phyloP scores from a whole-genome alignment of 2,797 vertebrate genomes.

The Phaenicophaeus curvirostris region DNA sequence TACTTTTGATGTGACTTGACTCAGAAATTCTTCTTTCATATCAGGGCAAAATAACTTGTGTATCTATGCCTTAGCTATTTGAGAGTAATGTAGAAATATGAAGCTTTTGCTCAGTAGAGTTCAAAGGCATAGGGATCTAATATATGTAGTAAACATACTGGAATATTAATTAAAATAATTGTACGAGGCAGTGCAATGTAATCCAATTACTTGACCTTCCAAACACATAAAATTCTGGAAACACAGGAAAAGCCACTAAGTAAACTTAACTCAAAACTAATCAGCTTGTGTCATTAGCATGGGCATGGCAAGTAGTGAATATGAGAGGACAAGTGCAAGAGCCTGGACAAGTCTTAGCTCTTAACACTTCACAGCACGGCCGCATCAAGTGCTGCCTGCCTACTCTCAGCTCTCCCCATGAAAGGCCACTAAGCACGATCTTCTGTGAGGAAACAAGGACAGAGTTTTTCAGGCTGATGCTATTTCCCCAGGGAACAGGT shows the following conservation, averaged over 20 bases:
- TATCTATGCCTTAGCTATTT: neutral
- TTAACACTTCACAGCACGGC: accelerated
- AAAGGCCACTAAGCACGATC: accelerated
- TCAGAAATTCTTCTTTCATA: neutral
- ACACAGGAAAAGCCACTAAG: neutral
- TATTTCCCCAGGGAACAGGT: neutral
- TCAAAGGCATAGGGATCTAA: neutral
- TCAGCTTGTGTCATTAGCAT: neutral
- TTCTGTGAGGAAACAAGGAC: accelerated
- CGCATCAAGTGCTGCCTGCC: accelerated
- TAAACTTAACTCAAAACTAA: neutral
- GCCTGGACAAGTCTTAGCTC: neutral
- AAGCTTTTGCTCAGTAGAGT: neutral
- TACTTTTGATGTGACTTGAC: neutral
- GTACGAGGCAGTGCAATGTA: neutral
- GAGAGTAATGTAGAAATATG: neutral
- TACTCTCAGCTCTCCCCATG: accelerated
- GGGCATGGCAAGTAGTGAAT: accelerated
- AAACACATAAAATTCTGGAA: neutral
- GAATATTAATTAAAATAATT: neutral
- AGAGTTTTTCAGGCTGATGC: accelerated
- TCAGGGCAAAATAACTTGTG: neutral
- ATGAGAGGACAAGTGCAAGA: accelerated
- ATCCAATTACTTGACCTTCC: neutral
- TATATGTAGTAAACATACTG: neutral